Conservation (phyloP, 2,113 vertebrate genomes). For the Hemichromis elongatus region DNA sequence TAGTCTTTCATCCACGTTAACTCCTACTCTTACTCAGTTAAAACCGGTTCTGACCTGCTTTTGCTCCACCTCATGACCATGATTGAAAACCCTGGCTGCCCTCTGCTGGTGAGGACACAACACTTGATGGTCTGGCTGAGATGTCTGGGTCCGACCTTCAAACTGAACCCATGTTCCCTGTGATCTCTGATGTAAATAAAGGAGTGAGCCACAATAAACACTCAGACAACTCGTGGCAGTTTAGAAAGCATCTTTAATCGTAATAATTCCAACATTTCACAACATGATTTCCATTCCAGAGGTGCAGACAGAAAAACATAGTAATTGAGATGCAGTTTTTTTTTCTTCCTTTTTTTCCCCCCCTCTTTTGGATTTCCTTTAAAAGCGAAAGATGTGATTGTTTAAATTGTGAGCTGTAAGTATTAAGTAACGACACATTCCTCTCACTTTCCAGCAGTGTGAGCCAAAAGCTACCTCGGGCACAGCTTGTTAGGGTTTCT, state of each 20-base stretch:
- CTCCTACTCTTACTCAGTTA: neutral
- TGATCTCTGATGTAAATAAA: neutral
- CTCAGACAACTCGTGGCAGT: conserved; percentile 12
- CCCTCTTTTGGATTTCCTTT: conserved; percentile 1
- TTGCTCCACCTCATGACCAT: accelerated
- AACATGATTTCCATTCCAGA: conserved; percentile 62
- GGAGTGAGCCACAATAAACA: neutral
- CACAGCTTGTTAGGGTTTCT: conserved; percentile 37
- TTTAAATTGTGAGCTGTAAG: conserved; percentile 33
- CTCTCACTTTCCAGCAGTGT: conserved; percentile 77
- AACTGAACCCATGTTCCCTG: neutral
- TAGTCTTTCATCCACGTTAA: neutral
- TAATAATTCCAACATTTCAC: conserved; percentile 64
- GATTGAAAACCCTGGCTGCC: neutral
- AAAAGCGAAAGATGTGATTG: conserved; percentile 30
- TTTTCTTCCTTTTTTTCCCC: neutral
- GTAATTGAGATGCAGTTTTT: conserved; percentile 33
- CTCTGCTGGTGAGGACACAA: neutral
- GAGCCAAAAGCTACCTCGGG: conserved; percentile 64
- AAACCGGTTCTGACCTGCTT: conserved; percentile 42
- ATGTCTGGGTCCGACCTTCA: neutral
- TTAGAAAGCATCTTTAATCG: conserved; percentile 75
- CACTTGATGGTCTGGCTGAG: neutral
- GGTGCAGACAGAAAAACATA: conserved; percentile 56
- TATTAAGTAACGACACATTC: conserved; percentile 41